These are phyloP conservation scores for Heliconius melpomene DNA, from an alignment of 1,140 invertebrate genomes.

Conservation along the genomic window DNA sequence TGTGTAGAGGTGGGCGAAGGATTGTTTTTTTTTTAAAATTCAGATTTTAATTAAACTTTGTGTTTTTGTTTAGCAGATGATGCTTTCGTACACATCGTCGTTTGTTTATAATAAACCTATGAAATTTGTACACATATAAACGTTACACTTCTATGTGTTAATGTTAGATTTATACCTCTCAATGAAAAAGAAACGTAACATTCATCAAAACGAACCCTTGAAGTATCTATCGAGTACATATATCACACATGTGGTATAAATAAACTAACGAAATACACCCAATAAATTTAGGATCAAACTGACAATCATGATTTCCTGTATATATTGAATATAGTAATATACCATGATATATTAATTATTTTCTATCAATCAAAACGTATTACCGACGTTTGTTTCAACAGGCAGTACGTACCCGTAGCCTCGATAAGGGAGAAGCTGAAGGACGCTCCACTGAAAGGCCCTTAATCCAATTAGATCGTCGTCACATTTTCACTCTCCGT, in stretches of 20 bases:
- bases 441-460: constrained; percentile 12
- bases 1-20: neutral
- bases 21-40: neutral
- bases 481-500: constrained; percentile 15
- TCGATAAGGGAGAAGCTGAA: neutral
- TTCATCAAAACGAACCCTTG: too few relatives aligned
- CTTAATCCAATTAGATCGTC: constrained; percentile 26
- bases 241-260: too few relatives aligned
- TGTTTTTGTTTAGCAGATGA: neutral
- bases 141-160: too few relatives aligned
- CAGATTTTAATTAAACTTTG: constrained; percentile 6
- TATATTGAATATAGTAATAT: neutral
- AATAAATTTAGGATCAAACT: too few relatives aligned
- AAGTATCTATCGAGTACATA: too few relatives aligned
- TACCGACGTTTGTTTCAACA: constrained; percentile 9
- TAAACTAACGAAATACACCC: too few relatives aligned
- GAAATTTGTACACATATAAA: too few relatives aligned
- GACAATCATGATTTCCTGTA: neutral
- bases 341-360: neutral
- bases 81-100: too few relatives aligned
- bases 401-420: neutral
- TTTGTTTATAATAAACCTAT: too few relatives aligned
- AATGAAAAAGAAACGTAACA: too few relatives aligned
- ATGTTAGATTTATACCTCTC: too few relatives aligned
- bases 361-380: constrained; percentile 2